phyloP scores from a whole-genome alignment of 2,888 invertebrate species.

The Leptogaster cylindrica region DNA sequence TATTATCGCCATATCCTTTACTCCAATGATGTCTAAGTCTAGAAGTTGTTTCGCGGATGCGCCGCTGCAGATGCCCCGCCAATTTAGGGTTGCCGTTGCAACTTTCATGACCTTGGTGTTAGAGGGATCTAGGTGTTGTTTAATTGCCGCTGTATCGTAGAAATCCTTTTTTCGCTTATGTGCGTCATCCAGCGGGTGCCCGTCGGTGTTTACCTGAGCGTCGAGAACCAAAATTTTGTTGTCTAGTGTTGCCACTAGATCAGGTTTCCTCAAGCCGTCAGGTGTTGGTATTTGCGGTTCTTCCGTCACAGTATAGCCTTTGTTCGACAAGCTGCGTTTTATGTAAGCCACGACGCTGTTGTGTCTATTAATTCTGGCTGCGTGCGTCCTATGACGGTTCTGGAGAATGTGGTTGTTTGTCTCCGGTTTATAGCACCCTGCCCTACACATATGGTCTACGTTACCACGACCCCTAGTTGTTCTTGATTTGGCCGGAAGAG shows the following conservation, averaged over 20 bases:
- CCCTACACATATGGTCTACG: too few relatives aligned
- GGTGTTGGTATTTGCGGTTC: not conserved
- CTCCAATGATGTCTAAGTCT: not conserved
- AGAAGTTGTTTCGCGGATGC: not conserved
- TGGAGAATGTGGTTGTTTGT: not conserved
- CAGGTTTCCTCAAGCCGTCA: not conserved
- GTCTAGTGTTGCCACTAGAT: not conserved
- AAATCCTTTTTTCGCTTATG: not conserved
- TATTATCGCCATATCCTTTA: not conserved
- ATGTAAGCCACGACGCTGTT: not conserved
- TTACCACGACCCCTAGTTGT: too few relatives aligned
- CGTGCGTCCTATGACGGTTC: not conserved
- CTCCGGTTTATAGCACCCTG: not conserved
- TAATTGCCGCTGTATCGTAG: not conserved
- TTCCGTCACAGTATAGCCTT: not conserved
- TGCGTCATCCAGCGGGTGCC: not conserved
- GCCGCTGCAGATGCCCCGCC: not conserved
- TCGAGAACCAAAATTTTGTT: not conserved
- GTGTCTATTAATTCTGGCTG: not conserved
- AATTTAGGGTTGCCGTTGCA: not conserved
- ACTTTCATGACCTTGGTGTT: not conserved
- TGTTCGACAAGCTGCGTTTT: not conserved
- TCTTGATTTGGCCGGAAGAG: too few relatives aligned
- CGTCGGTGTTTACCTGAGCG: not conserved
- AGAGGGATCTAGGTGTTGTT: accelerated